phyloP scores from a whole-genome alignment of 2,888 invertebrate species.

The Harmothoe impar region DNA sequence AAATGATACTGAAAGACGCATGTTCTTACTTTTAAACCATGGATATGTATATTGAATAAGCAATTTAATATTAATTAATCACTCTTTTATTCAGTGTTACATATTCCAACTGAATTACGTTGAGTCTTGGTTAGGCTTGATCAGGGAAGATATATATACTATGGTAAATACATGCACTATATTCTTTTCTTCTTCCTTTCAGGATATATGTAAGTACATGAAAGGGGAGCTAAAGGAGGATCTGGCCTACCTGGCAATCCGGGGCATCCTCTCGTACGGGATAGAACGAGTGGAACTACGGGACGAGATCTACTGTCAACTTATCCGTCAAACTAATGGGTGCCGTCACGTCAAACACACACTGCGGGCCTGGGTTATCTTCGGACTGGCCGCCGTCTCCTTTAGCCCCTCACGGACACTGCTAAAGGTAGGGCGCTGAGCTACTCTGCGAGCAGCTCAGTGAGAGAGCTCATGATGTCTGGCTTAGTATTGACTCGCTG shows the following conservation, averaged over 20 bases:
- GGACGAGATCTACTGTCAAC: slow-evolving; percentile 91
- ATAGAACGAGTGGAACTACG: slow-evolving; percentile 95
- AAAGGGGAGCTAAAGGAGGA: slow-evolving; percentile 91
- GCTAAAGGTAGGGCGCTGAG: slow-evolving; percentile 85
- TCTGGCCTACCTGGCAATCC: slow-evolving; percentile 54
- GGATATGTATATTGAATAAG: no score
- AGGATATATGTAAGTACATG: slow-evolving; percentile 95
- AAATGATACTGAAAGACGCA: no score
- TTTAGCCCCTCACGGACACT: slow-evolving; percentile 94
- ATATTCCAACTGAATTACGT: no score
- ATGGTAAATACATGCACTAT: no score
- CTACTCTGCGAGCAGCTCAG: no score
- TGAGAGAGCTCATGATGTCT: neutral
- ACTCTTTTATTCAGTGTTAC: no score
- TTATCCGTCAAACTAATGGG: slow-evolving; percentile 87
- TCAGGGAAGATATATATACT: no score
- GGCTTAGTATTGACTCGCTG: neutral
- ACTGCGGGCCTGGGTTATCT: slow-evolving; percentile 93
- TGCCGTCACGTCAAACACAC: slow-evolving; percentile 93
- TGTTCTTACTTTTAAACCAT: no score
- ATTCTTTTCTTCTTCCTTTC: slow-evolving; percentile 75
- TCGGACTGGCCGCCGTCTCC: slow-evolving; percentile 94
- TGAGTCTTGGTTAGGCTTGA: no score
- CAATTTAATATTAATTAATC: no score
- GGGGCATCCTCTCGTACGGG: slow-evolving; percentile 84